phyloP scores from a whole-genome alignment of 2,888 invertebrate species.

The Catocala sponsa region DNA sequence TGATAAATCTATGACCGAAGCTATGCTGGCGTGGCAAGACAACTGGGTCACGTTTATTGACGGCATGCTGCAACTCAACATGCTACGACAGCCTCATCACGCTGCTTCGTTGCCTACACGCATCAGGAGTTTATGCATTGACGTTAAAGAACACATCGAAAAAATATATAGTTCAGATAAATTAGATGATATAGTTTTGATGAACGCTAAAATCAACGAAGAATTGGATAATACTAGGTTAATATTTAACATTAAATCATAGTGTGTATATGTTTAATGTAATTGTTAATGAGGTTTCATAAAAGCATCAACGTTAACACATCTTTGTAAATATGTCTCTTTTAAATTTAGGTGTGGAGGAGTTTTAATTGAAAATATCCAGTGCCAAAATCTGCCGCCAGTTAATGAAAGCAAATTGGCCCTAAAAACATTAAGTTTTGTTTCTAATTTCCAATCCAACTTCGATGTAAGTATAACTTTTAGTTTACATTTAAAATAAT shows the following conservation, averaged over 20 bases:
- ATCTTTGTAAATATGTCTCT: not conserved
- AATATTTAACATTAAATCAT: not conserved
- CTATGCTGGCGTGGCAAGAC: slow-evolving; percentile 88
- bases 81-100: slow-evolving; percentile 88
- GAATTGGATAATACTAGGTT: slow-evolving; percentile 45
- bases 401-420: slow-evolving; percentile 20
- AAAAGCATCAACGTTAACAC: not conserved
- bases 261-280: not conserved
- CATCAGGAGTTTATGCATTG: slow-evolving; percentile 50
- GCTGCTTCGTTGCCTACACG: slow-evolving; percentile 89
- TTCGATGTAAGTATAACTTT: slow-evolving; percentile 39
- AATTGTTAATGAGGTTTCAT: not conserved
- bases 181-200: slow-evolving; percentile 11
- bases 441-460: slow-evolving; percentile 33
- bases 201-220: slow-evolving; percentile 38
- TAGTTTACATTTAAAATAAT: not conserved
- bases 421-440: slow-evolving; percentile 41
- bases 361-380: slow-evolving; percentile 48
- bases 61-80: slow-evolving; percentile 92
- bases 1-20: slow-evolving; percentile 55
- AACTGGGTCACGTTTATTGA: slow-evolving; percentile 95
- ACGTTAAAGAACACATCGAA: slow-evolving; percentile 39
- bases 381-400: slow-evolving; percentile 40
- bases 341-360: slow-evolving; percentile 58
- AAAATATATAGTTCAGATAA: not conserved